Base-by-base conservation (phyloP, 2,113 vertebrate genomes). In the Cyanoliseus patagonus region DNA sequence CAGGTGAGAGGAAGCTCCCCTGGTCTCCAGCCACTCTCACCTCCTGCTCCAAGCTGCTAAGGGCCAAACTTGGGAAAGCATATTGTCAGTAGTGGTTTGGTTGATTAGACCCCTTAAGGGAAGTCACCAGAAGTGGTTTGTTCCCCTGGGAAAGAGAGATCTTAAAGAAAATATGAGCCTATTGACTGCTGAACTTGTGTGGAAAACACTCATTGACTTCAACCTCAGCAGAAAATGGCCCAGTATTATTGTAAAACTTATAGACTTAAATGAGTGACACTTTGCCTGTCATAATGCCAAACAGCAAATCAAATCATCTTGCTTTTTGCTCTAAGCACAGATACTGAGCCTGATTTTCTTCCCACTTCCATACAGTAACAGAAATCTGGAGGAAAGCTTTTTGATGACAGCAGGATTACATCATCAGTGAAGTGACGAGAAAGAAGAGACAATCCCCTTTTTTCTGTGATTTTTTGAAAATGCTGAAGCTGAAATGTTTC, bases 151-250 rank as follows among this genome's bases (percentile, higher is more conserved):
- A 84, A 90, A 81, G 42, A 57, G 88, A 90, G 95, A 88, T 90
- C 83, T 68, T 83, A 74, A 74, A 86, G 33, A 59, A 59, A 90
- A 70, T 86, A 62, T 47, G 33, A 89, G 11, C 17, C 30, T 87
- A 79, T 95, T 87, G 83, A 94, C 57, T 66, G 61, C 62, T 84
- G 69, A 95, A 85, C 11, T 95, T 47, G 68, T 75, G 85, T 90
- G 72, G 82, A 92, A 95, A 95, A 95, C 47, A 55, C 33, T 24
- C 84, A 93, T 78, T 95, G 88, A 90, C 64, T 88, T 91, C 51
- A 63, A 8, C 46, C 67, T 63, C 68, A 63, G 46, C 53, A 83
- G 75, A 10, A 95, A 96, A 74, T n/a, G 52, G 42, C 17, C 41
- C 15, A 22, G 2, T 59, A 70, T 64, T 86, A 51, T 46, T 61